Conservation (phyloP, 2,797 vertebrate species). For the Loriculus beryllinus region DNA sequence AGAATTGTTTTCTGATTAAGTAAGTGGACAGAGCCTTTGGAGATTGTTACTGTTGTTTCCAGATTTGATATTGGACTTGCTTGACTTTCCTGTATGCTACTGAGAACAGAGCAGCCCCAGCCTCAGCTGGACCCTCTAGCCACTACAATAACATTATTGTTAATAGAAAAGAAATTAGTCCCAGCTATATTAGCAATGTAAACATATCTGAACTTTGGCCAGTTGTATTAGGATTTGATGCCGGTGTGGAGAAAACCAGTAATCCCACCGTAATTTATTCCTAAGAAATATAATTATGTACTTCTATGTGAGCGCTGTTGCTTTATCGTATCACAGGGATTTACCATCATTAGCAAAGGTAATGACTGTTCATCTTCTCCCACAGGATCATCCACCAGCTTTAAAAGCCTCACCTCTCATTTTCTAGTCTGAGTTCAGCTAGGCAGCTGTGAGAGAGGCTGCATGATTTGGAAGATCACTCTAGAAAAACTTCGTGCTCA, state of each 20-base stretch:
- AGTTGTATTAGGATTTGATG: neutral
- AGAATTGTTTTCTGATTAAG: neutral
- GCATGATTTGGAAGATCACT: neutral
- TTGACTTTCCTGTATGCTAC: neutral
- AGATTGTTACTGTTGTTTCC: neutral
- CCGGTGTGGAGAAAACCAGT: neutral
- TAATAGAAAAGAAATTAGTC: neutral
- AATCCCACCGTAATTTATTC: neutral
- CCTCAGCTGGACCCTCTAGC: neutral
- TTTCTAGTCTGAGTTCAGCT: neutral
- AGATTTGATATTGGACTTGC: neutral
- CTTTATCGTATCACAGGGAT: neutral
- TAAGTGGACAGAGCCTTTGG: neutral
- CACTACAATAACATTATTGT: neutral
- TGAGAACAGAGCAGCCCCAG: rapidly evolving
- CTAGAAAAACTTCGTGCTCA: neutral
- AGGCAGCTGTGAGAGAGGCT: neutral
- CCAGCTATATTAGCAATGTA: neutral
- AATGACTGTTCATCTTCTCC: neutral
- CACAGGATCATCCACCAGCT: neutral
- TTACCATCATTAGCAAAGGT: neutral
- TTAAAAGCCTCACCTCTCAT: neutral
- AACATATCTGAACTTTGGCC: neutral
- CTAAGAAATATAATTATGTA: neutral
- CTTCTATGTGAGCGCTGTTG: rapidly evolving